phyloP scores from a whole-genome alignment of 2,797 vertebrate species.

The Harpagifer antarcticus region DNA sequence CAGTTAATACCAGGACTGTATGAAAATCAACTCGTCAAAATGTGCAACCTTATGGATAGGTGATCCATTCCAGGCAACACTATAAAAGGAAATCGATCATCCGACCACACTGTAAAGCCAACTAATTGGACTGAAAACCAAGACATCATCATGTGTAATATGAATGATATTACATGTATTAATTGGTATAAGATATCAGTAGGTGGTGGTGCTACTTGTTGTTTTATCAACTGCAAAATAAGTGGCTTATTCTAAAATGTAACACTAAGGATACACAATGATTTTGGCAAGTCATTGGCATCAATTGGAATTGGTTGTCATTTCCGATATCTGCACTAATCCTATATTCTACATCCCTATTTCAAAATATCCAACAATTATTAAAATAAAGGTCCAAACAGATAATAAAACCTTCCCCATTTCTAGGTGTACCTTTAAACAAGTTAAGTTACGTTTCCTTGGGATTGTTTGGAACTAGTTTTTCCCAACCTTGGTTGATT shows the following conservation, averaged over 20 bases:
- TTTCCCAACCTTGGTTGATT: background rate
- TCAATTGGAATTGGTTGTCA: too few relatives aligned
- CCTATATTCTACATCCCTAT: too few relatives aligned
- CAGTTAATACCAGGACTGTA: background rate
- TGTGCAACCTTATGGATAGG: constrained; percentile 2
- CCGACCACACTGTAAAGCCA: constrained; percentile 1
- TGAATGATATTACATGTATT: background rate
- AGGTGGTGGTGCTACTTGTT: constrained; percentile 6
- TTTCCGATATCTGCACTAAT: too few relatives aligned
- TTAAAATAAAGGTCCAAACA: background rate
- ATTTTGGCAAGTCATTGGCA: too few relatives aligned
- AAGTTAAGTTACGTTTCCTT: too few relatives aligned
- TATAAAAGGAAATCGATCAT: background rate
- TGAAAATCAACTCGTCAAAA: constrained; percentile 4
- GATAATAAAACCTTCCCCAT: too few relatives aligned
- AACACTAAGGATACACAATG: background rate
- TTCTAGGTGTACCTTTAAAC: background rate
- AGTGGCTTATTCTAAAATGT: background rate
- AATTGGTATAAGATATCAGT: background rate
- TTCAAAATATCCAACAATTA: background rate
- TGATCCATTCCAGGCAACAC: background rate
- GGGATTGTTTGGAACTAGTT: too few relatives aligned
- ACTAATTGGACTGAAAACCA: background rate
- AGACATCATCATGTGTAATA: background rate
- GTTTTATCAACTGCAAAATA: background rate